Evolutionary conservation across 2,888 invertebrate species (phyloP), one percentile per base, ranked within the genome.

Genomic region (Hyposoter dolosus): DNA sequence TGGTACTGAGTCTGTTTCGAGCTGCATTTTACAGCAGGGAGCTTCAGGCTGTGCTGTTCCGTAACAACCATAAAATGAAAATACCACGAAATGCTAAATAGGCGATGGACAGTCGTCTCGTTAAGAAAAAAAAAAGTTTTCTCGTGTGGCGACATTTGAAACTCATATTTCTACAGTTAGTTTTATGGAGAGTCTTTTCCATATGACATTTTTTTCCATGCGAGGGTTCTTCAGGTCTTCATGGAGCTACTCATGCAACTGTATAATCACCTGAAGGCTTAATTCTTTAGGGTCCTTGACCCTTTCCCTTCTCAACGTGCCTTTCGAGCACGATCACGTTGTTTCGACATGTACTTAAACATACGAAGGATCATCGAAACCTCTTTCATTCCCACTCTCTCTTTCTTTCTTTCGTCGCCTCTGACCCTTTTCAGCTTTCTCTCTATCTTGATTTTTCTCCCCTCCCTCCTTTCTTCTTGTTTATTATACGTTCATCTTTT

Each of bases 261-360:
- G 43, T 50, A 15, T 60, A 74, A 74, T 56, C 76, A 76, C 84
- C 56, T n/a, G 83, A 66, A 65, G 56, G 71, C 63, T 47, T n/a
- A n/a, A n/a, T n/a, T 72, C 35, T 72, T 77, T 35, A 47, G 50
- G 85, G 82, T 85, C 82, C 74, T 82, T 78, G 78, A 82, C 60
- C 82, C 74, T 63, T 76, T 75, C 72, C 71, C 43, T 75, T 43
- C 68, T 60, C 19, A 45, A 53, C 0, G n/a, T 17, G n/a, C 63
- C 32, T 40, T 23, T 40, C 35, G 32, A 32, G 45, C 45, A 15
- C 60, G 43, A 28, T 76, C 76, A 65, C 65, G 76, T 53, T 47
- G 65, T 28, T 53, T 65, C 76, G 65, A 76, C 56, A 28, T 47
- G 45, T 32, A 74, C 65, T 63, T 50, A 40, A 43, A 23, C 75